Evolutionary conservation across 2,797 vertebrate species (phyloP).

Genomic region (Pachyuromys duprasi): DNA sequence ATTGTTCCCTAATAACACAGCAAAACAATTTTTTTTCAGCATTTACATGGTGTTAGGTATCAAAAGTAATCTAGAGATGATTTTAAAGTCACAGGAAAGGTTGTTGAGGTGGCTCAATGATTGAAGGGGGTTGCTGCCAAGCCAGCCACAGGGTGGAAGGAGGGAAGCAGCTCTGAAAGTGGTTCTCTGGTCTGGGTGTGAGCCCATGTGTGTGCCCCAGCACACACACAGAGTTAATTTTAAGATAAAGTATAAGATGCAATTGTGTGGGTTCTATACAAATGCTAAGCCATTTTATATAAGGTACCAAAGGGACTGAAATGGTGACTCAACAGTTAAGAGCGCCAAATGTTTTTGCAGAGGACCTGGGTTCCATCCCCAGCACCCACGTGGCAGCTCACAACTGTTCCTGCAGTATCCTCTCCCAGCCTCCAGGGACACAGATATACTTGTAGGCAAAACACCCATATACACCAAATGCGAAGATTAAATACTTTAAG

Average conservation of each 20-base stretch:
- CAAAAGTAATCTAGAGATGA: not conserved
- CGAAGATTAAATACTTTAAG: not conserved
- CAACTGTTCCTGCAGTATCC: not conserved
- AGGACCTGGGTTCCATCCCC: not conserved
- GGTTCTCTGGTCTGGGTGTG: not conserved
- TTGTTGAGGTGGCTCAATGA: not conserved
- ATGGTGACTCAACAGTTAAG: not conserved
- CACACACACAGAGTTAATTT: not conserved
- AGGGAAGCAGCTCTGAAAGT: not conserved
- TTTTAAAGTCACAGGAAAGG: not conserved
- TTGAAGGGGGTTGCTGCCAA: not conserved
- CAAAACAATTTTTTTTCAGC: not conserved
- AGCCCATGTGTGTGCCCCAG: not conserved
- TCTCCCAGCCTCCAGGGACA: not conserved
- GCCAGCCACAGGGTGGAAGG: not conserved
- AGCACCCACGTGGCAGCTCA: not conserved
- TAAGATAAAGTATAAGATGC: not conserved
- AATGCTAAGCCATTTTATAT: not conserved
- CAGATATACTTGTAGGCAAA: not conserved
- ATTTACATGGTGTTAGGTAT: not conserved
- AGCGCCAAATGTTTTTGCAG: not conserved
- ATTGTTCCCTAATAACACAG: not conserved
- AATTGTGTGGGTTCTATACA: not conserved
- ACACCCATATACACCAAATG: not conserved
- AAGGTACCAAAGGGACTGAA: not conserved